phyloP scores from a whole-genome alignment of 1,140 invertebrate genomes.

The Drosophila ohnishii region DNA sequence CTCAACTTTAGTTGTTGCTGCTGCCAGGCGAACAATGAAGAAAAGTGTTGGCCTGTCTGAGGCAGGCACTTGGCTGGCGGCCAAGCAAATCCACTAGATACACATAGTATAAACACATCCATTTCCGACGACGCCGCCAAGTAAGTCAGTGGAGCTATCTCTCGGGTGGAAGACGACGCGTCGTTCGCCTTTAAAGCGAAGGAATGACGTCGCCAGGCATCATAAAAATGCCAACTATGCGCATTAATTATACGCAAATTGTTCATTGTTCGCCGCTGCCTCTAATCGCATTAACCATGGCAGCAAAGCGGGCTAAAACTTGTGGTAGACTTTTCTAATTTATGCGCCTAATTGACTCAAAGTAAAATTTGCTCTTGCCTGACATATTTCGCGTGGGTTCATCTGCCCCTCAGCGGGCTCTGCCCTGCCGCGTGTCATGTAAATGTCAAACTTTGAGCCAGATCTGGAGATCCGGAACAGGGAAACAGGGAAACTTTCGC shows the following conservation, averaged over 20 bases:
- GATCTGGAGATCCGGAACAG: conserved; percentile 9
- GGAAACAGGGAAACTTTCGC: conserved; percentile 39
- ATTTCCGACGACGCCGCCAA: conserved; percentile 40
- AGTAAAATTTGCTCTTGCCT: conserved; percentile 41
- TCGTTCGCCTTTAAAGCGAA: conserved; percentile 32
- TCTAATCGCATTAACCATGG: conserved; percentile 52
- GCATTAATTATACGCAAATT: conserved; percentile 58
- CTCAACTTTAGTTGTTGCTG: conserved; percentile 19
- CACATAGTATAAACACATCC: conserved; percentile 49
- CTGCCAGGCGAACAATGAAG: conserved; percentile 62
- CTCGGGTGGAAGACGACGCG: neutral
- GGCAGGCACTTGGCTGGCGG: conserved; percentile 64
- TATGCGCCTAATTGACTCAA: conserved; percentile 68
- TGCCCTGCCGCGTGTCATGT: conserved; percentile 31
- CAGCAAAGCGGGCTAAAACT: conserved; percentile 29
- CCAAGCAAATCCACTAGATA: conserved; percentile 47
- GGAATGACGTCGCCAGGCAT: conserved; percentile 25
- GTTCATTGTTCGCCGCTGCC: conserved; percentile 47
- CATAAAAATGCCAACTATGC: conserved; percentile 59
- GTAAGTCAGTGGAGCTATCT: conserved; percentile 30
- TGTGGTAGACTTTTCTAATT: conserved; percentile 61
- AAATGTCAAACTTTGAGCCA: conserved; percentile 50
- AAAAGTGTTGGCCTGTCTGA: conserved; percentile 73
- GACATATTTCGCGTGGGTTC: conserved; percentile 32
- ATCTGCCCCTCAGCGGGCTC: conserved; percentile 24